Conservation (phyloP, 1,140 invertebrate genomes). For the Harpegnathos saltator region DNA sequence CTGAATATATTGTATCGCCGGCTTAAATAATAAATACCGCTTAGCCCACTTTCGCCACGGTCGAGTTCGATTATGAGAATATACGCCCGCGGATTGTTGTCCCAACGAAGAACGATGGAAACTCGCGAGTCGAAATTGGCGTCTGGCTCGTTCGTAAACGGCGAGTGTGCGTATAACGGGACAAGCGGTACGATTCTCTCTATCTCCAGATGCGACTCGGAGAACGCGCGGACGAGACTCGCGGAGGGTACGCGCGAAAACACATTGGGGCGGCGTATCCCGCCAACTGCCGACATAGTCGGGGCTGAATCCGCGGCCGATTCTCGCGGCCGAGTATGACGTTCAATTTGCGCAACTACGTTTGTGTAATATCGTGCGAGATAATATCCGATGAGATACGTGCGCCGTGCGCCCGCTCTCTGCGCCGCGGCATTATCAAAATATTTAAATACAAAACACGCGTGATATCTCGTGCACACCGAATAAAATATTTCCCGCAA, state of each 20-base stretch:
- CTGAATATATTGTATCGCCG: slow-evolving; percentile 24
- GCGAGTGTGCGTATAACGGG: neutral
- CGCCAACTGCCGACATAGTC: neutral
- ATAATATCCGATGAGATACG: slow-evolving; percentile 14
- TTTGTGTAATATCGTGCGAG: slow-evolving; percentile 42
- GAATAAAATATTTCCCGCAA: slow-evolving; percentile 19
- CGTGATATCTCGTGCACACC: neutral
- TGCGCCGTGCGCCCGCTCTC: too few relatives aligned
- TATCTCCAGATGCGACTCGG: too few relatives aligned
- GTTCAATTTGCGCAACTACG: slow-evolving; percentile 18
- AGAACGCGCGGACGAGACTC: neutral
- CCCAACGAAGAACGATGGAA: slow-evolving; percentile 15
- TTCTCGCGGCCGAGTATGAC: neutral
- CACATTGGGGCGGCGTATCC: neutral
- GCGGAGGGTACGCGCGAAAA: neutral
- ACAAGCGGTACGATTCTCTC: neutral
- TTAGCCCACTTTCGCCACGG: neutral
- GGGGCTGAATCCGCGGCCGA: too few relatives aligned
- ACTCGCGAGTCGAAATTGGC: too few relatives aligned
- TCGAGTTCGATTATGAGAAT: slow-evolving; percentile 18
- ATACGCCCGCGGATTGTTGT: slow-evolving; percentile 10
- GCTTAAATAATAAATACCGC: slow-evolving; percentile 40
- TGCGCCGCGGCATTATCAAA: neutral
- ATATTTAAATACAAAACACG: slow-evolving; percentile 49
- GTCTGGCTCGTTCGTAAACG: neutral